Percentiles rank a stretch among this genome's conserved stretches.
Conservation (phyloP, 2,113 vertebrate genomes). For the Carollia perspicillata region DNA sequence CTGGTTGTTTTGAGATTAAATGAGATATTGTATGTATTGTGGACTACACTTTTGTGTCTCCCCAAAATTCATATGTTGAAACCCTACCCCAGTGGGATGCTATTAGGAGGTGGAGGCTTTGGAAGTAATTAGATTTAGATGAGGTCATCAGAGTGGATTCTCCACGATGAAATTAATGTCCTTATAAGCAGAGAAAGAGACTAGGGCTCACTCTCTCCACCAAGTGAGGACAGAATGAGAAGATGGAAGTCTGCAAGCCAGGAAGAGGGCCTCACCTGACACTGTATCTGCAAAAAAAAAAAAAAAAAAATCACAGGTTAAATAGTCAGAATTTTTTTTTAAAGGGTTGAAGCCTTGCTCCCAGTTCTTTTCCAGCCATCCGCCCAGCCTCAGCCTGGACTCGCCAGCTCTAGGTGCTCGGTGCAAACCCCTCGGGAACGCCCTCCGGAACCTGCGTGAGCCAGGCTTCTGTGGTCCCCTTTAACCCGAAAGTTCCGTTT, state of each 20-base stretch:
- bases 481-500: too few relatives aligned
- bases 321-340: not conserved
- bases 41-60: not conserved
- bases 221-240: not conserved
- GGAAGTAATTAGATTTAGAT: not conserved
- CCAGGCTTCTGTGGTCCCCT: too few relatives aligned
- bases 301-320: too few relatives aligned
- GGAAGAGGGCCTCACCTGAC: not conserved
- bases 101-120: not conserved
- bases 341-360: not conserved
- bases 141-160: not conserved
- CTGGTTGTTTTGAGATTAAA: slow-evolving; percentile 9
- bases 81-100: not conserved
- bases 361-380: not conserved
- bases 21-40: not conserved
- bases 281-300: not conserved
- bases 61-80: not conserved
- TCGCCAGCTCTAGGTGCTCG: not conserved
- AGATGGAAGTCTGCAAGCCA: not conserved
- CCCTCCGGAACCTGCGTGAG: not conserved
- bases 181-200: not conserved
- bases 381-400: not conserved
- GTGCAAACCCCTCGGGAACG: not conserved
- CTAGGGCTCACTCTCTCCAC: not conserved
- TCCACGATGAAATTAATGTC: not conserved